Evolutionary conservation across 2,113 vertebrate species (phyloP).

Genomic region (human): DNA sequence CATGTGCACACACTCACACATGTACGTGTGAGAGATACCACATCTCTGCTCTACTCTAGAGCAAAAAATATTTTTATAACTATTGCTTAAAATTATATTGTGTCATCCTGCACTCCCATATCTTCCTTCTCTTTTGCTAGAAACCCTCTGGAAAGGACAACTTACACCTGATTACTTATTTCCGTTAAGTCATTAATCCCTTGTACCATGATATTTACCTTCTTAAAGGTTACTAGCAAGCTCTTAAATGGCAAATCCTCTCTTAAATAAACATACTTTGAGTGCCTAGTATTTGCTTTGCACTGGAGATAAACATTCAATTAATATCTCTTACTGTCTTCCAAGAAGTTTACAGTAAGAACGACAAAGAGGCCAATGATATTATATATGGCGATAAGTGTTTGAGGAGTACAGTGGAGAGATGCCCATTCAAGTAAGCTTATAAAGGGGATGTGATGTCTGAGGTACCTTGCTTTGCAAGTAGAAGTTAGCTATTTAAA

Average conservation of each 20-base stretch:
- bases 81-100: background rate
- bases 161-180: background rate
- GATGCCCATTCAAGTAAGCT: background rate
- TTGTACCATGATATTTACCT: constrained; percentile 15
- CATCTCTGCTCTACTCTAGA: background rate
- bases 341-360: background rate
- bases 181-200: constrained; percentile 27
- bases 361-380: background rate
- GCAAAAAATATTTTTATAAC: background rate
- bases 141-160: background rate
- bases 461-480: background rate
- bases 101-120: background rate
- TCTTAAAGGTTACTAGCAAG: constrained; percentile 9
- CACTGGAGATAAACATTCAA: background rate
- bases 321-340: background rate
- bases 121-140: background rate
- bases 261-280: background rate
- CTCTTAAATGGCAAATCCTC: background rate
- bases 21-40: background rate
- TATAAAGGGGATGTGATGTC: background rate
- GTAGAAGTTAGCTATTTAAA: background rate
- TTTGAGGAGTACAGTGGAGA: background rate
- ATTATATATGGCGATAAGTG: background rate
- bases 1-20: background rate
- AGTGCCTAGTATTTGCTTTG: background rate